A percentile compares a stretch with the other conserved stretches of the same genome.
Conservation (phyloP, 2,113 vertebrate species). For the Sander vitreus region DNA sequence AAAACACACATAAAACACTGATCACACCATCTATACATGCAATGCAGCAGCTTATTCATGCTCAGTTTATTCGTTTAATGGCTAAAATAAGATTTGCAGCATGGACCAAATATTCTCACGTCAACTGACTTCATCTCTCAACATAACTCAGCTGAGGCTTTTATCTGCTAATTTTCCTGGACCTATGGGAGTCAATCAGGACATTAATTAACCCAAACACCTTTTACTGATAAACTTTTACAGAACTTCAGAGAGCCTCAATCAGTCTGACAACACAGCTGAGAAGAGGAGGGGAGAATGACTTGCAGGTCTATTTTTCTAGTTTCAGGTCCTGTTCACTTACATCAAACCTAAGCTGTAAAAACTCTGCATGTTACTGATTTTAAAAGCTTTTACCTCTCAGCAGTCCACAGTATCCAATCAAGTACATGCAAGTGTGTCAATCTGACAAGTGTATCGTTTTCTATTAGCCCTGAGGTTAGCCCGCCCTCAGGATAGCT, state of each 20-base stretch:
- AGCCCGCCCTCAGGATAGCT: conserved; percentile 25
- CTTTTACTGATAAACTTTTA: conserved; percentile 47
- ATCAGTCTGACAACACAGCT: conserved; percentile 1
- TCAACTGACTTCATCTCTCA: conserved; percentile 17
- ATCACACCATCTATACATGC: background rate
- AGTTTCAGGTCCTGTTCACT: background rate
- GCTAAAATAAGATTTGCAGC: conserved; percentile 20
- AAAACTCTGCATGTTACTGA: conserved; percentile 18
- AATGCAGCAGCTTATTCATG: background rate
- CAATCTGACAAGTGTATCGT: conserved; percentile 30
- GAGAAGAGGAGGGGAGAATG: background rate
- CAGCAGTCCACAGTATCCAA: conserved; percentile 22
- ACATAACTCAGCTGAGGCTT: conserved; percentile 61
- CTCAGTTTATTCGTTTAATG: conserved; percentile 19
- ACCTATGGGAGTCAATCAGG: conserved; percentile 43
- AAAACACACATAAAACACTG: background rate
- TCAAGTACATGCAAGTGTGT: background rate
- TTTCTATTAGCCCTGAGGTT: conserved; percentile 45
- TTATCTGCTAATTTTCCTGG: conserved; percentile 45
- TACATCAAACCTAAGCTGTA: background rate
- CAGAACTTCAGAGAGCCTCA: conserved; percentile 25
- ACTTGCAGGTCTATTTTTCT: conserved; percentile 7
- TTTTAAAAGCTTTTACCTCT: conserved; percentile 25
- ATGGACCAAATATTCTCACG: conserved; percentile 12
- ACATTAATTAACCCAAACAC: conserved; percentile 69